phyloP scores from a whole-genome alignment of 2,797 vertebrate species.

The Acrossocheilus wenchowensis region DNA sequence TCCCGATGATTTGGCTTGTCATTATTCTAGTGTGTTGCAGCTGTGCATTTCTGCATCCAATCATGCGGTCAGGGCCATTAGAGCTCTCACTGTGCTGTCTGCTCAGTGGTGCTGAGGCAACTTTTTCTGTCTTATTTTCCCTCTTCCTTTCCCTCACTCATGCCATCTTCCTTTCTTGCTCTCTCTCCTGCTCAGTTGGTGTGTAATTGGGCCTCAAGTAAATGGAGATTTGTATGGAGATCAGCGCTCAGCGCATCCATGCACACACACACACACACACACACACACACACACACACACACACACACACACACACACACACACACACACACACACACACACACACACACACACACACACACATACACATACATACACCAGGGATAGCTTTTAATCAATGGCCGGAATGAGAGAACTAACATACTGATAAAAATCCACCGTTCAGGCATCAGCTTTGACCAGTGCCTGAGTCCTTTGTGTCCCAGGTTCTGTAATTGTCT shows the following conservation, averaged over 20 bases:
- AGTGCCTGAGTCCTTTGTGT: conserved; percentile 63
- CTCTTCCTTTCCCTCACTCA: conserved; percentile 59
- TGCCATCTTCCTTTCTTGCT: conserved; percentile 37
- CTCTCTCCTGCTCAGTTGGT: conserved; percentile 32
- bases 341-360: conserved; percentile 51
- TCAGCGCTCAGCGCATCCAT: conserved; percentile 44
- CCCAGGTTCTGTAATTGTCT: conserved; percentile 71
- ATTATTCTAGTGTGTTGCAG: conserved; percentile 52
- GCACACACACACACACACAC: conserved; percentile 20
- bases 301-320: conserved; percentile 47
- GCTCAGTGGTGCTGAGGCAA: conserved; percentile 40
- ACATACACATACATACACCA: conserved; percentile 33
- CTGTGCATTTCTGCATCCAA: conserved; percentile 44
- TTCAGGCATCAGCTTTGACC: conserved; percentile 46
- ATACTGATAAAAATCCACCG: conserved; percentile 69
- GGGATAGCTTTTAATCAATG: conserved; percentile 72
- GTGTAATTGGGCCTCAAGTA: conserved; percentile 76
- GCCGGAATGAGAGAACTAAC: conserved; percentile 67
- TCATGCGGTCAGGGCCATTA: conserved; percentile 51
- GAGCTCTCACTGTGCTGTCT: conserved; percentile 19
- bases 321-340: conserved; percentile 14
- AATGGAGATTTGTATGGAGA: conserved; percentile 72
- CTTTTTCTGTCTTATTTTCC: conserved; percentile 26
- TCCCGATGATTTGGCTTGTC: conserved; percentile 49
- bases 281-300: conserved; percentile 15